A percentile compares a stretch with the other conserved stretches of the same genome.
Evolutionary conservation across 1,140 invertebrate genomes (phyloP).

Genomic region (Lamellibrachia luymesi): DNA sequence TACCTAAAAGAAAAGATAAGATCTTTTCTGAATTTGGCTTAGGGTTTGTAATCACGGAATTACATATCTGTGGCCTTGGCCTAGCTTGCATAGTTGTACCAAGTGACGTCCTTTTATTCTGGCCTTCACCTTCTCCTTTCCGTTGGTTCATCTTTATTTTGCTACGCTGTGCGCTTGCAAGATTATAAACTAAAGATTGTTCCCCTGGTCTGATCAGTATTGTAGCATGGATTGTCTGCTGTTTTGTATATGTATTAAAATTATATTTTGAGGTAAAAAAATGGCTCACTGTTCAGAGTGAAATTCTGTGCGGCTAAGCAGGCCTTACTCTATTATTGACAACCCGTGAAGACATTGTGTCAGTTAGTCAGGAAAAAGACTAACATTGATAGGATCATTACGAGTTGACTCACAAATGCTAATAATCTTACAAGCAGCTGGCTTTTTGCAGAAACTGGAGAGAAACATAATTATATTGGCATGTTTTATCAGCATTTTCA

Average conservation of each 20-base stretch:
- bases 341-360: neutral
- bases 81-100: neutral
- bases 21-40: neutral
- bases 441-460: neutral
- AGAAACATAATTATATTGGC: neutral
- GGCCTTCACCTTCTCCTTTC: neutral
- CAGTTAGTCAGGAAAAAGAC: neutral
- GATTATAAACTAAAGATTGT: neutral
- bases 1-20: neutral
- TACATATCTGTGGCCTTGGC: neutral
- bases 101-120: no score
- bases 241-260: neutral
- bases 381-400: neutral
- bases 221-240: neutral
- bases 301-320: neutral
- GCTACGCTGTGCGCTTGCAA: neutral
- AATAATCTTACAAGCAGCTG: neutral
- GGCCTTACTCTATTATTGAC: neutral
- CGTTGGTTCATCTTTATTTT: neutral
- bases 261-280: neutral
- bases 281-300: neutral
- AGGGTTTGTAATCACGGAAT: neutral
- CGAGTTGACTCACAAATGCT: neutral
- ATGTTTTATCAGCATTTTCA: neutral
- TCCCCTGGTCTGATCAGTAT: neutral